Conservation (phyloP, 2,797 vertebrate genomes). For the Lycodopsis pacificus region DNA sequence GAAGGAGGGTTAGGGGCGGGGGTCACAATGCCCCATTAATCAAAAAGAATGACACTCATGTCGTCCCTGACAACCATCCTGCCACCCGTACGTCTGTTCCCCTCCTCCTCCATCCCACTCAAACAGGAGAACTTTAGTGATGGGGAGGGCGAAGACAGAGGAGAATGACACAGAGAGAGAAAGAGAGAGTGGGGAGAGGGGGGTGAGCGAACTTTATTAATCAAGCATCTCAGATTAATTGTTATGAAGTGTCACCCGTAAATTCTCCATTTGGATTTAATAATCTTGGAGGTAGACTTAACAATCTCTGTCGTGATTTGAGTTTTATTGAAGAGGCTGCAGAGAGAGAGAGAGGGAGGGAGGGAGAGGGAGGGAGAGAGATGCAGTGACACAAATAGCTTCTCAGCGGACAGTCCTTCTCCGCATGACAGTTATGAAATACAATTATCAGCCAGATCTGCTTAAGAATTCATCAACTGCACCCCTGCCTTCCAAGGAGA, state of each 20-base stretch:
- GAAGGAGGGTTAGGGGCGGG: slow-evolving; percentile 77
- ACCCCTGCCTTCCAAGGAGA: slow-evolving; percentile 78
- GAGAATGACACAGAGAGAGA: neutral
- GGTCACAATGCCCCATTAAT: slow-evolving; percentile 94
- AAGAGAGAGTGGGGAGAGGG: slow-evolving; percentile 25
- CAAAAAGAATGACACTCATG: slow-evolving; percentile 92
- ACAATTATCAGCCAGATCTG: slow-evolving; percentile 99
- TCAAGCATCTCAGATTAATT: slow-evolving; percentile 95
- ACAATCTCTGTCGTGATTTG: slow-evolving; percentile 90
- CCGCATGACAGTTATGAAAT: slow-evolving; percentile 94
- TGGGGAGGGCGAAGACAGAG: slow-evolving; percentile 52
- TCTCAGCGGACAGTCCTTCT: slow-evolving; percentile 91
- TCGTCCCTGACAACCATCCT: slow-evolving; percentile 87
- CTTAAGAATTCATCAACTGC: slow-evolving; percentile 90
- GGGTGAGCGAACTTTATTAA: slow-evolving; percentile 90
- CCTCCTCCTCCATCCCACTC: slow-evolving; percentile 74
- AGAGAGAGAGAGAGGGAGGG: slow-evolving; percentile 54
- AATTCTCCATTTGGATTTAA: slow-evolving; percentile 95
- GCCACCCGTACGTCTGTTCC: slow-evolving; percentile 72
- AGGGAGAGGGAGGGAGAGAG: slow-evolving; percentile 60
- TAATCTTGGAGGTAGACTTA: slow-evolving; percentile 91
- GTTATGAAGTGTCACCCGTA: slow-evolving; percentile 94
- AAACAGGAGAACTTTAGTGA: slow-evolving; percentile 79
- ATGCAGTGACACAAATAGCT: slow-evolving; percentile 90
- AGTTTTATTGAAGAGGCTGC: slow-evolving; percentile 89